phyloP scores from a whole-genome alignment of 2,888 invertebrate genomes.

The Ypsolopha scabrella region DNA sequence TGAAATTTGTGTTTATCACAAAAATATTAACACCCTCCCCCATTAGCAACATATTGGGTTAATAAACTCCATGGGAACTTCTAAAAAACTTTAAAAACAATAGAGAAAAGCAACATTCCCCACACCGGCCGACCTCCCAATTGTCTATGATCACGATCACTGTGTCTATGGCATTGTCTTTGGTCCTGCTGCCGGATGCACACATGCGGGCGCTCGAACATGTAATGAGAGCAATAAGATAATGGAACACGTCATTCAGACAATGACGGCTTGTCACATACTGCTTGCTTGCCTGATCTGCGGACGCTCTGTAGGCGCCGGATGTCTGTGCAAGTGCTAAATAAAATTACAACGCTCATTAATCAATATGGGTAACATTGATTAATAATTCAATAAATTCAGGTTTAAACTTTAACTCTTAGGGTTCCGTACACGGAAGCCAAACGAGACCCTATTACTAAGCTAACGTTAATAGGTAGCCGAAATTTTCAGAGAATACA shows the following conservation, averaged over 20 bases:
- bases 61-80: conserved; percentile 16
- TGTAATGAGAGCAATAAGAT: conserved; percentile 54
- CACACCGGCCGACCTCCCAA: conserved; percentile 19
- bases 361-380: background rate
- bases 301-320: conserved; percentile 17
- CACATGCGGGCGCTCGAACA: conserved; percentile 41
- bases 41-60: conserved; percentile 1
- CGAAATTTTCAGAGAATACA: too few species aligned
- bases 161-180: conserved; percentile 24
- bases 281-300: conserved; percentile 19
- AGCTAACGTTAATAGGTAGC: too few species aligned
- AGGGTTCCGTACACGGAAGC: too few species aligned
- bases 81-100: conserved; percentile 8
- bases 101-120: conserved; percentile 20
- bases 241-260: conserved; percentile 37
- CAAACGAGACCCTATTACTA: too few species aligned
- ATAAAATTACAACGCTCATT: background rate
- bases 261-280: conserved; percentile 42
- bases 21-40: too few species aligned
- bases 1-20: too few species aligned
- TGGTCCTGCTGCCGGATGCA: conserved; percentile 35
- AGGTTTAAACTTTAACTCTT: background rate
- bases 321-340: conserved; percentile 8
- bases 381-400: background rate
- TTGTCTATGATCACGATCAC: conserved; percentile 55